phyloP scores from a whole-genome alignment of 2,888 invertebrate species.

The Epinotia nisella region DNA sequence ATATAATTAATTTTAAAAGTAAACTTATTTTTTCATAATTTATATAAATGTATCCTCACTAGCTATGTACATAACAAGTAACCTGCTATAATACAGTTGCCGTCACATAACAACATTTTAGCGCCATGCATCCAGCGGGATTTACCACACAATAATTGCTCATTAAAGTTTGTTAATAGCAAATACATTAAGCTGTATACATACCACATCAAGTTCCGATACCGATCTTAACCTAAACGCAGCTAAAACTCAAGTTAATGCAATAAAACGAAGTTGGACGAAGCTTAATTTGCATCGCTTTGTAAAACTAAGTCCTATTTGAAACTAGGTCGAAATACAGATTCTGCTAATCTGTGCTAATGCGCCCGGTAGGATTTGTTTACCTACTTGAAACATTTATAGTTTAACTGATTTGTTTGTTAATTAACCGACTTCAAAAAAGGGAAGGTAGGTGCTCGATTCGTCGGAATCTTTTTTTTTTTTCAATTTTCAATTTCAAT shows the following conservation, averaged over 20 bases:
- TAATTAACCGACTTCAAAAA: no score
- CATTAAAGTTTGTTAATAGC: neutral
- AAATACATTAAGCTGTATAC: neutral
- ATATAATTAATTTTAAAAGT: no score
- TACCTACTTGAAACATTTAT: slow-evolving; percentile 9
- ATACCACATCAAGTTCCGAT: neutral
- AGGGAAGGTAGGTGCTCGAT: no score
- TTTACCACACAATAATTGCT: neutral
- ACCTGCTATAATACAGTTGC: no score
- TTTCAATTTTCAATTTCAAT: no score
- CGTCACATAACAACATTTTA: neutral
- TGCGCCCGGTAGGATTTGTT: slow-evolving; percentile 17
- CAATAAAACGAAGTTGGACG: slow-evolving; percentile 38
- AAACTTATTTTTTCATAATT: no score
- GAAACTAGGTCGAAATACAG: slow-evolving; percentile 38
- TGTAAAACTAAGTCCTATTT: slow-evolving; percentile 38
- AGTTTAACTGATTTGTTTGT: neutral
- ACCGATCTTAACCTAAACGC: neutral
- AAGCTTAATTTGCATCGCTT: slow-evolving; percentile 36
- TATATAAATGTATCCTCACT: no score
- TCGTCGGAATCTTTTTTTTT: no score
- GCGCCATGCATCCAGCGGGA: neutral
- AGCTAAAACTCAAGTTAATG: slow-evolving; percentile 24
- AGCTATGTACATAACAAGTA: no score
- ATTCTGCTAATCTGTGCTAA: slow-evolving; percentile 32